These are phyloP conservation scores for Balearica regulorum DNA, from an alignment of 2,797 vertebrate genomes.

Conservation along the genomic window DNA sequence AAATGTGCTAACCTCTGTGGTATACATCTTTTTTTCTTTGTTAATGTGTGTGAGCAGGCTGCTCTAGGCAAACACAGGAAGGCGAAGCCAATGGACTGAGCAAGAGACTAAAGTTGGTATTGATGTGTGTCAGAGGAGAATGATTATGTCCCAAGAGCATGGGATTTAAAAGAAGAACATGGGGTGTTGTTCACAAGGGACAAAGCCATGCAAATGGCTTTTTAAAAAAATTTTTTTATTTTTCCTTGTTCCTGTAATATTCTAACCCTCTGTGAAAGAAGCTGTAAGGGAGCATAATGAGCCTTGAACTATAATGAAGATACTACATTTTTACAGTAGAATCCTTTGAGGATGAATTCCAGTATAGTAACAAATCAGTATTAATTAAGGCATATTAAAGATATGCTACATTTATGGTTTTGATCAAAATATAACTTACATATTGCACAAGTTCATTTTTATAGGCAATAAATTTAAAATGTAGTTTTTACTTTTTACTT, in stretches of 20 bases:
- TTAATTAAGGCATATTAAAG: background rate
- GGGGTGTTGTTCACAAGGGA: background rate
- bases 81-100: background rate
- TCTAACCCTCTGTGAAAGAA: background rate
- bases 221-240: background rate
- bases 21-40: background rate
- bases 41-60: background rate
- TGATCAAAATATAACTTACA: background rate
- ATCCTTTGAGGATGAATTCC: background rate
- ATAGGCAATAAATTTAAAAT: background rate
- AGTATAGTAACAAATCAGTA: background rate
- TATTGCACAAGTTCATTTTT: background rate
- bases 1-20: background rate
- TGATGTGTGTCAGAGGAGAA: background rate
- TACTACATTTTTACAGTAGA: background rate
- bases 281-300: background rate
- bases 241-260: background rate
- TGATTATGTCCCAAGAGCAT: background rate
- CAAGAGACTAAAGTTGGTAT: background rate
- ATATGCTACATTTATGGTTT: background rate
- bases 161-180: background rate
- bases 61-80: background rate
- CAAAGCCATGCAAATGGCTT: background rate
- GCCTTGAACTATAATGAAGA: background rate
- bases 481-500: background rate